Evolutionary conservation across 2,888 invertebrate genomes (phyloP), one percentile per base, ranked within the genome.

Genomic region (Drosophila flavopinicola): DNA sequence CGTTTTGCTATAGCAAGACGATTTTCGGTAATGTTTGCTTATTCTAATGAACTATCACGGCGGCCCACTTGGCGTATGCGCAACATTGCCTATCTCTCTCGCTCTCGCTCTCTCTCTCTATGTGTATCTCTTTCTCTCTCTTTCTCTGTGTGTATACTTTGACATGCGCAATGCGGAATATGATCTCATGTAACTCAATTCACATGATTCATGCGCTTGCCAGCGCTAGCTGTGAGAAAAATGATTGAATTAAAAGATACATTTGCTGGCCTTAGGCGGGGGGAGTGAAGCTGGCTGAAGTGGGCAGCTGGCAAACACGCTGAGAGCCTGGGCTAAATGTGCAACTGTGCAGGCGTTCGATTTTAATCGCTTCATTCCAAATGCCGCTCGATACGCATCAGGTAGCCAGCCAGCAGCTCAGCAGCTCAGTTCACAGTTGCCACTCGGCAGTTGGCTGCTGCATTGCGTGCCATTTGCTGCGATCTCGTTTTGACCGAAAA

Each of bases 361-460:
- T 85, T 82, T 87, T 88, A 88, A 88, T 88, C 88, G 82, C 89
- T 88, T 88, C 85, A 88, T 88, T 88, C 87, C 78, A 88, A 88
- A 88, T 85, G 88, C 80, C 72, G 72, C 84, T 74, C 58, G 82
- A 82, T 82, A 82, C 86, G 82, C 82, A 82, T 82, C 82, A 75
- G 84, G 83, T 69, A 74, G 84, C 74, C 58, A 54, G 20, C 37
- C 38, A 38, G 44, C 47, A 30, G 11, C 41, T 17, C 49, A 17
- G 54, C 59, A 20, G 20, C 20, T 3, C 20, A n/a, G n/a, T n/a
- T n/a, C n/a, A n/a, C n/a, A n/a, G n/a, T n/a, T n/a, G n/a, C n/a
- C n/a, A n/a, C n/a, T n/a, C n/a, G n/a, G 58, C 48, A 17, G 57
- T 25, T 56, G 37, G 42, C 44, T 33, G n/a, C 11, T 25, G 30